phyloP scores from a whole-genome alignment of 2,888 invertebrate genomes.

The Mellilla xanthometata region DNA sequence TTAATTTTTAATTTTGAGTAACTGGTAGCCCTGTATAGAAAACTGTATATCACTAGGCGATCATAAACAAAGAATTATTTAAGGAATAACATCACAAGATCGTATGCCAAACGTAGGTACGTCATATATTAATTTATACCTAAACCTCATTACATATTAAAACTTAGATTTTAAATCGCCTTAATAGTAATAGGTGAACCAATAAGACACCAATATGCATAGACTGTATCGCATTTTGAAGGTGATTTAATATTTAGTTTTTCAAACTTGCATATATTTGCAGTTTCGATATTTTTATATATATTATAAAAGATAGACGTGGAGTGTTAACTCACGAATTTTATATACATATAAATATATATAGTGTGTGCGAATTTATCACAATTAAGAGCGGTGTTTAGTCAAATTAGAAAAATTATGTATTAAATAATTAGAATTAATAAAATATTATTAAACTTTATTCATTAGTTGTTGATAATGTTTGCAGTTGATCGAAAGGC shows the following conservation, averaged over 20 bases:
- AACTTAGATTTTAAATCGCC: conserved; percentile 51
- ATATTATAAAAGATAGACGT: conserved; percentile 20
- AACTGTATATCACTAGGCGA: too few relatives aligned
- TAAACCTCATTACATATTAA: conserved; percentile 70
- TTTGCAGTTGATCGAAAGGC: conserved; percentile 9
- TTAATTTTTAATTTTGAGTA: too few relatives aligned
- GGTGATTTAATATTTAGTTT: conserved; percentile 52
- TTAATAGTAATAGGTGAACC: conserved; percentile 52
- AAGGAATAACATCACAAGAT: conserved; percentile 51
- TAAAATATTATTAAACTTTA: too few relatives aligned
- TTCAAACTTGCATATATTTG: conserved; percentile 44
- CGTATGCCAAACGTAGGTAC: conserved; percentile 69
- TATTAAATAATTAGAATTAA: neutral
- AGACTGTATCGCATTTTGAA: conserved; percentile 76
- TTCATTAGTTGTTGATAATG: too few relatives aligned
- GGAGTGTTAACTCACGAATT: conserved; percentile 18
- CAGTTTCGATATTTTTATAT: conserved; percentile 48
- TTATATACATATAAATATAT: conserved; percentile 20
- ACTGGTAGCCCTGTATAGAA: too few relatives aligned
- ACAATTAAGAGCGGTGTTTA: conserved; percentile 36
- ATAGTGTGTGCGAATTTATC: conserved; percentile 44
- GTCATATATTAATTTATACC: conserved; percentile 57
- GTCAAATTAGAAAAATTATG: conserved; percentile 19
- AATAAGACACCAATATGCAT: conserved; percentile 62
- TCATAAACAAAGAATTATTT: too few relatives aligned